phyloP scores from a whole-genome alignment of 1,140 invertebrate species.

The Agrilus planipennis region DNA sequence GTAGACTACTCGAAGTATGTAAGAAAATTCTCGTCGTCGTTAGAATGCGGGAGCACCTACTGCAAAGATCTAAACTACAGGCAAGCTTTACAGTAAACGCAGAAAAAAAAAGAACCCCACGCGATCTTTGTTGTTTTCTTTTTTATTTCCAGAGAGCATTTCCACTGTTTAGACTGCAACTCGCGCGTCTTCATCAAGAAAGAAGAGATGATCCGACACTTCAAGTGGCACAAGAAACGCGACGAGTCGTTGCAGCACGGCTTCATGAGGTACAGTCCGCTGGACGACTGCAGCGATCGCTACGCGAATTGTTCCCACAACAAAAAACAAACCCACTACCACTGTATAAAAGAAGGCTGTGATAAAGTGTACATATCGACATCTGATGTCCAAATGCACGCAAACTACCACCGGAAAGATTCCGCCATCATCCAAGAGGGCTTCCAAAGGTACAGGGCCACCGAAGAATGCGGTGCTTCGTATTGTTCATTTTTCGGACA shows the following conservation, averaged over 20 bases:
- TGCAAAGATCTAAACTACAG: slow-evolving; percentile 72
- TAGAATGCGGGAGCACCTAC: slow-evolving; percentile 66
- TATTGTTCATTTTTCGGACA: slow-evolving; percentile 90
- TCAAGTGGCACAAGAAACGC: slow-evolving; percentile 98
- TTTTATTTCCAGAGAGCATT: slow-evolving; percentile 66
- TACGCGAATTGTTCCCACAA: slow-evolving; percentile 72
- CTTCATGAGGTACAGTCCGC: slow-evolving; percentile 73
- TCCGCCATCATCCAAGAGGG: slow-evolving; percentile 95
- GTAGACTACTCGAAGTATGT: slow-evolving; percentile 74
- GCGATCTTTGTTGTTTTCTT: not conserved
- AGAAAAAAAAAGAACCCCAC: not conserved
- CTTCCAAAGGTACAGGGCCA: slow-evolving; percentile 56
- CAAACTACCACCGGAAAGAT: slow-evolving; percentile 96
- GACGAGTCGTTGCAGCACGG: slow-evolving; percentile 94
- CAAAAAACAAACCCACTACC: slow-evolving; percentile 95
- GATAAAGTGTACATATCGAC: slow-evolving; percentile 97
- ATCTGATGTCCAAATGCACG: slow-evolving; percentile 98
- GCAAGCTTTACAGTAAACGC: slow-evolving; percentile 11
- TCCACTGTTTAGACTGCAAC: slow-evolving; percentile 89
- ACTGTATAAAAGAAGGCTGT: slow-evolving; percentile 91
- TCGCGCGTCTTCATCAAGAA: slow-evolving; percentile 89
- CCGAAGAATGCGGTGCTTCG: slow-evolving; percentile 77
- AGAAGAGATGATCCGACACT: slow-evolving; percentile 97
- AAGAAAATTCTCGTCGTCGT: slow-evolving; percentile 58
- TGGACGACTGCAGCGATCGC: slow-evolving; percentile 66